Evolutionary conservation across 1,140 invertebrate genomes (phyloP), one percentile per base, ranked within the genome.

Genomic region (Hirudo medicinalis): DNA sequence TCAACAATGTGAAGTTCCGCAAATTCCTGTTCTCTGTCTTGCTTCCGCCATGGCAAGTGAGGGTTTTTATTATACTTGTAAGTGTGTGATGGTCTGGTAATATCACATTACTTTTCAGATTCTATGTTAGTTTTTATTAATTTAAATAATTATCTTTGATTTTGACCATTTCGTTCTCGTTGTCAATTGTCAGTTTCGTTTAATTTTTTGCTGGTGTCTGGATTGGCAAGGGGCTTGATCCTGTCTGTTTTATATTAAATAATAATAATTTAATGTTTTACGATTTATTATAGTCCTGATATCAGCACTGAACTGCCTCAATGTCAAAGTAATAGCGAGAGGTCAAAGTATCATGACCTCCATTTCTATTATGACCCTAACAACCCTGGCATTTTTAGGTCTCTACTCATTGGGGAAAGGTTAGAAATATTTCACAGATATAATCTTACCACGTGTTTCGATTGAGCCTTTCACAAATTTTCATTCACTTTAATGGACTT

Each of bases 1-100:
- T 69, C 73, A 75, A 17, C 72, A 76, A 32, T 81, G 80, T 74
- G 73, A 78, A 49, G 54, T 70, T 22, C 69, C 69, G 2, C n/a
- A 19, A 19, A 54, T 27, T 6, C 36, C 69, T 25, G 22, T 54
- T 22, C 29, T 53, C 8, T 53, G 32, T 53, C 2, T 70, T n/a
- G 69, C 69, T 53, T 53, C 43, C 20, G n/a, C 25, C n/a, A 54
- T 70, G 36, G 29, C 69, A 43, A 53, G 69, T 70, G 53, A 49
- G 32, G n/a, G 25, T 36, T n/a, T 9, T 32, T 32, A 11, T 17
- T 29, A 22, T 68, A 67, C 2, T n/a, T 22, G 19, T 22, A n/a
- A 2, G 55, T 25, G 20, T 9, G 55, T 57, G 2, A 3, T 57
- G 2, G 20, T 20, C 25, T 57, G 2, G 20, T 9, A 9, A 67